A percentile compares a stretch with the other conserved stretches of the same genome.
phyloP scores from a whole-genome alignment of 2,888 invertebrate species.

The Lepidocyrtoides sp. region DNA sequence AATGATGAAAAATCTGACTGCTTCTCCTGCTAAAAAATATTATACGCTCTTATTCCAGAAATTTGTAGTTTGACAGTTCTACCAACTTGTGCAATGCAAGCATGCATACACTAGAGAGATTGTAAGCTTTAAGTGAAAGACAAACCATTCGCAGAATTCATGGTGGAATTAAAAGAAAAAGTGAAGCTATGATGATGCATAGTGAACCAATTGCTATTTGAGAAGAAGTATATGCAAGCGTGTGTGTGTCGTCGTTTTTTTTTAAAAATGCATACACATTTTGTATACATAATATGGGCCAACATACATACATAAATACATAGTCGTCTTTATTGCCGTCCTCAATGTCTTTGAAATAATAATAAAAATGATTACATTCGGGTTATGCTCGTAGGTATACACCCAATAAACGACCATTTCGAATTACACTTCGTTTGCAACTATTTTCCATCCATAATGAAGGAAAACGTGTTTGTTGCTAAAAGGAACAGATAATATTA shows the following conservation, averaged over 20 bases:
- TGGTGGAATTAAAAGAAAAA: constrained; percentile 26
- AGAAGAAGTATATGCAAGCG: too few species aligned
- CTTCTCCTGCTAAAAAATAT: not conserved
- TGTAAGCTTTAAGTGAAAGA: too few species aligned
- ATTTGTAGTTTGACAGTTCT: constrained; percentile 31
- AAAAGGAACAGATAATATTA: constrained; percentile 12
- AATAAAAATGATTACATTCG: not conserved
- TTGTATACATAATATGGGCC: not conserved
- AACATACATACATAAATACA: not conserved
- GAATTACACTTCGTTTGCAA: constrained; percentile 12
- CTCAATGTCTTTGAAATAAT: constrained; percentile 16
- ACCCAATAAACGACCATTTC: not conserved
- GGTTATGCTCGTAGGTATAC: not conserved
- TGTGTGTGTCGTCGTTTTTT: too few species aligned
- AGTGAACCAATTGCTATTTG: too few species aligned
- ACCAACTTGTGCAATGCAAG: not conserved
- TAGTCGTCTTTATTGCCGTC: constrained; percentile 8
- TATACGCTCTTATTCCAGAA: not conserved
- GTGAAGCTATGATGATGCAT: not conserved
- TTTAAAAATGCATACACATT: not conserved
- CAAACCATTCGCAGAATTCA: not conserved
- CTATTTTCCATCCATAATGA: not conserved
- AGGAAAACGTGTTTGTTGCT: constrained; percentile 21
- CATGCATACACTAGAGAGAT: too few species aligned
- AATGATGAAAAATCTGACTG: constrained; percentile 37